Conservation (phyloP, 2,113 vertebrate genomes). For the Eurypyga helias region DNA sequence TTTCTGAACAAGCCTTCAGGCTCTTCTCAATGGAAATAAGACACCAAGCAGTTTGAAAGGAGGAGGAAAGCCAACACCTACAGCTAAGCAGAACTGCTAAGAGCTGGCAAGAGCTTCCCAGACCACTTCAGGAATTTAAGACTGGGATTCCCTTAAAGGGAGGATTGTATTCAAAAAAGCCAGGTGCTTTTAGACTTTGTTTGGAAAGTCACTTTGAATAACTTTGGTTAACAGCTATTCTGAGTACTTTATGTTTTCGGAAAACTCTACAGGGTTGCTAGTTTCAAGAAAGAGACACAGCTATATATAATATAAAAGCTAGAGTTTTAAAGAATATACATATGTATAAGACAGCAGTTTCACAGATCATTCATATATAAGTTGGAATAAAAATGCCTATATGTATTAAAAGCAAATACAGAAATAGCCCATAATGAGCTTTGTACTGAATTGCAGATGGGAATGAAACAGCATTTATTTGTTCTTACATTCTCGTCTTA, state of each 20-base stretch:
- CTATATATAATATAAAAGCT: not conserved
- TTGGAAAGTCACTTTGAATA: not conserved
- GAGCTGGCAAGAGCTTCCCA: not conserved
- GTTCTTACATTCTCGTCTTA: not conserved
- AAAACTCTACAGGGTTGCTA: not conserved
- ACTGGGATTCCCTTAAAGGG: not conserved
- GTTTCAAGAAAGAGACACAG: not conserved
- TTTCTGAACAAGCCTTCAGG: constrained; percentile 19
- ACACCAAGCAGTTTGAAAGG: not conserved
- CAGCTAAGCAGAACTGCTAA: not conserved
- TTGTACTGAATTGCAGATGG: not conserved
- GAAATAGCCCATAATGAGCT: not conserved
- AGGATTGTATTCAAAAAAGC: not conserved
- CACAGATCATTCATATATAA: not conserved
- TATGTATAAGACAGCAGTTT: constrained; percentile 13
- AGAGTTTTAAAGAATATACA: not conserved
- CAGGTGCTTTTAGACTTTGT: not conserved
- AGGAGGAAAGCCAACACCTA: constrained; percentile 11
- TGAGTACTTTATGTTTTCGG: not conserved
- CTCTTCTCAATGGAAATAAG: constrained; percentile 12
- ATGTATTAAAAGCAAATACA: not conserved
- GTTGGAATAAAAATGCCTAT: not conserved
- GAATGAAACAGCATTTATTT: not conserved
- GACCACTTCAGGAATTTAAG: not conserved
- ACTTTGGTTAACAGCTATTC: not conserved